Evolutionary conservation across 2,113 vertebrate genomes (phyloP).

Genomic region (Zeus faber): DNA sequence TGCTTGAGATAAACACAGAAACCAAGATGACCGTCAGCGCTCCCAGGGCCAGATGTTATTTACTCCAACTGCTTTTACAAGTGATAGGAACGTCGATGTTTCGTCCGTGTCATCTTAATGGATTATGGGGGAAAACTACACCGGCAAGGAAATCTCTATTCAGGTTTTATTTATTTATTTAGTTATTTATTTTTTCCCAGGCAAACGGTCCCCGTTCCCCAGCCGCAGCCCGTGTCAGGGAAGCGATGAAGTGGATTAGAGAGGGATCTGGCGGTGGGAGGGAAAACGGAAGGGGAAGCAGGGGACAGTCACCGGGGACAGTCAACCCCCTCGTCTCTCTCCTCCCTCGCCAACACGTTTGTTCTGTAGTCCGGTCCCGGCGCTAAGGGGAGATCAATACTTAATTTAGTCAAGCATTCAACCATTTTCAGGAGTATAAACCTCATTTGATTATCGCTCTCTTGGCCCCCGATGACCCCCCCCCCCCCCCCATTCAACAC

Average conservation of each 20-base stretch:
- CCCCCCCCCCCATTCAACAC: background rate
- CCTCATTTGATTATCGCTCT: constrained; percentile 26
- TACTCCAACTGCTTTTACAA: constrained; percentile 8
- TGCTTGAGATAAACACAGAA: constrained; percentile 19
- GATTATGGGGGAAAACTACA: constrained; percentile 27
- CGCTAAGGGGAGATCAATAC: constrained; percentile 39
- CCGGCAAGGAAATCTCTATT: constrained; percentile 25
- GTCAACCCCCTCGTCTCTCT: background rate
- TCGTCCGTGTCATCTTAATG: constrained; percentile 24
- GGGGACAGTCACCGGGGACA: constrained; percentile 4
- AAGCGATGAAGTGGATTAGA: constrained; percentile 20
- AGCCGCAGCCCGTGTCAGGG: background rate
- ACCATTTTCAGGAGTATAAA: constrained; percentile 29
- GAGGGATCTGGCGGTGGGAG: background rate
- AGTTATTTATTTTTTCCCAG: too few species aligned
- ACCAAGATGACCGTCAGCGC: constrained; percentile 10
- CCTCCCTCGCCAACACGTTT: constrained; percentile 10
- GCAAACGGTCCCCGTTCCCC: constrained; percentile 3
- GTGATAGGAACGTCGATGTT: constrained; percentile 19
- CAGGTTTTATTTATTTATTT: constrained; percentile 1
- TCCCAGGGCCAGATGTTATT: constrained; percentile 22
- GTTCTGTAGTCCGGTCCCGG: constrained; percentile 1
- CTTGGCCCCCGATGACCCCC: constrained; percentile 1
- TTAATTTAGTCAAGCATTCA: constrained; percentile 43
- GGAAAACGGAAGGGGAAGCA: constrained; percentile 12